Evolutionary conservation across 1,140 invertebrate genomes (phyloP).

Genomic region (Polyergus mexicanus): DNA sequence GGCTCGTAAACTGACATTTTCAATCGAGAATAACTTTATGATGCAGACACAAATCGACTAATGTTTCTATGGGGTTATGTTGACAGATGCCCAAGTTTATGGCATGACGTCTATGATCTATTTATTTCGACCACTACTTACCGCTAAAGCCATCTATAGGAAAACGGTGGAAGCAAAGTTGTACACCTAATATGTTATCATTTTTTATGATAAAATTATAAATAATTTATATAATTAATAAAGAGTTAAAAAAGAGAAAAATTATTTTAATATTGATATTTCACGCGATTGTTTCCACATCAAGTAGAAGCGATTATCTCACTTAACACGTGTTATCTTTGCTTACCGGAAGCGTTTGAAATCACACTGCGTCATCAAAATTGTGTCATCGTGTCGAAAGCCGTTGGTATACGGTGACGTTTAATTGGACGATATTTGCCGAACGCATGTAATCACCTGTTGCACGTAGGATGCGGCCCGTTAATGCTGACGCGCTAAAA

Average conservation of each 20-base stretch:
- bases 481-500: conserved; percentile 61
- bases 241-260: neutral
- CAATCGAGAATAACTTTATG: too few species aligned
- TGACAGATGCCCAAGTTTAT: too few species aligned
- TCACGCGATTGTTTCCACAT: neutral
- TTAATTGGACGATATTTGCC: conserved; percentile 73
- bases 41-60: too few species aligned
- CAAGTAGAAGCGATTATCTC: neutral
- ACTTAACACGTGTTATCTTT: conserved; percentile 4
- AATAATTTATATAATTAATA: neutral
- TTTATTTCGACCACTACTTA: too few species aligned
- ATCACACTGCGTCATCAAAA: conserved; percentile 50
- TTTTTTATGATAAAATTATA: neutral
- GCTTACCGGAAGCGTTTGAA: conserved; percentile 29
- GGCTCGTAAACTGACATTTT: too few species aligned
- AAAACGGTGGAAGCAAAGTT: too few species aligned
- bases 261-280: neutral
- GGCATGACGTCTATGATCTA: too few species aligned
- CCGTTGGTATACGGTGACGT: conserved; percentile 41
- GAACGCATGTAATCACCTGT: conserved; percentile 76
- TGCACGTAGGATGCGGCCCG: conserved; percentile 55
- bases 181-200: too few species aligned
- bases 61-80: too few species aligned
- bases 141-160: too few species aligned
- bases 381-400: conserved; percentile 44